phyloP scores from a whole-genome alignment of 2,797 vertebrate species.

The Neomorphus geoffroyi region DNA sequence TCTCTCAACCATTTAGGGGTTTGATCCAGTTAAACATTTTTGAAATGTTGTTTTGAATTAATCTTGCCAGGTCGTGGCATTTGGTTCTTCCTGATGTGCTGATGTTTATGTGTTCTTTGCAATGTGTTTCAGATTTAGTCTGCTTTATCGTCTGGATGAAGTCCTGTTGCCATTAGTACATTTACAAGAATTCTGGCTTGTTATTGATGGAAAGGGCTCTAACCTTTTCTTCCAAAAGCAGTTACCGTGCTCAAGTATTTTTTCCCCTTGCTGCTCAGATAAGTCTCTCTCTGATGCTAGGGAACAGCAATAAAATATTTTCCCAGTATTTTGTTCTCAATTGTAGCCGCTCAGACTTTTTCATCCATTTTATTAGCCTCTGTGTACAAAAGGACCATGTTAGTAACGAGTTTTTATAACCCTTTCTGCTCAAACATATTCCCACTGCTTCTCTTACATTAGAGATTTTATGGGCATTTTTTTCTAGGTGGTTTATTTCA shows the following conservation, averaged over 20 bases:
- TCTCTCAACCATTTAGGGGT: background rate
- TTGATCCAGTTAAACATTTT: background rate
- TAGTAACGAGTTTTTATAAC: background rate
- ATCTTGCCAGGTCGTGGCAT: background rate
- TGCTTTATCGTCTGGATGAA: background rate
- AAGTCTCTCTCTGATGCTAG: background rate
- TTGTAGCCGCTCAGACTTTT: background rate
- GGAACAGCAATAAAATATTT: constrained; percentile 14
- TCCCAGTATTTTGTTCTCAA: background rate
- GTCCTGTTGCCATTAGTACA: background rate
- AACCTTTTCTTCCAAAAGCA: constrained; percentile 15
- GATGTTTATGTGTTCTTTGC: background rate
- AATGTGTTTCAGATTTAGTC: background rate
- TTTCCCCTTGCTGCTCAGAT: background rate
- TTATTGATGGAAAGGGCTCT: background rate
- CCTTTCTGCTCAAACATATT: background rate
- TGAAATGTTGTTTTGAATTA: background rate
- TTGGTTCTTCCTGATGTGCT: background rate
- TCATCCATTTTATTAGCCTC: background rate
- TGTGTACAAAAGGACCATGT: background rate
- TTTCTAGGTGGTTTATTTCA: background rate
- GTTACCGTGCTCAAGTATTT: background rate
- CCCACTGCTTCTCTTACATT: background rate
- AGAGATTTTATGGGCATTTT: background rate
- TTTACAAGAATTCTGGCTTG: background rate